Conservation (phyloP, 2,113 vertebrate species). For the Nothoprocta perdicaria region DNA sequence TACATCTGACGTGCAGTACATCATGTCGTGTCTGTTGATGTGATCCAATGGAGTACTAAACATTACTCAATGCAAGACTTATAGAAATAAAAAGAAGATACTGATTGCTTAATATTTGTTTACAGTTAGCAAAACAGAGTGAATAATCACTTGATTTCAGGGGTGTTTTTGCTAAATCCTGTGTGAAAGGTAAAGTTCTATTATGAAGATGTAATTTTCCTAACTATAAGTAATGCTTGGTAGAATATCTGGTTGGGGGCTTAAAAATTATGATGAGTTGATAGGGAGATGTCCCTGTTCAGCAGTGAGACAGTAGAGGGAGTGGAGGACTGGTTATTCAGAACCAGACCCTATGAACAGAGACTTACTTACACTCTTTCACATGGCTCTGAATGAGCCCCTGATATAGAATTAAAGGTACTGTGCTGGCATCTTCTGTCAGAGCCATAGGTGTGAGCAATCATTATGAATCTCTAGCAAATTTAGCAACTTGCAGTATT, state of each 20-base stretch:
- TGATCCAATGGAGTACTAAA: not conserved
- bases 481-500: not conserved
- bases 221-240: not conserved
- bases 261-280: not conserved
- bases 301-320: not conserved
- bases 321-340: not conserved
- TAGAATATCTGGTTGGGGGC: accelerated
- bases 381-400: not conserved
- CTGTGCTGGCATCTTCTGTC: not conserved
- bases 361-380: not conserved
- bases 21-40: constrained; percentile 14
- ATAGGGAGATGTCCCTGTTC: not conserved
- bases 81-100: constrained; percentile 11
- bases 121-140: not conserved
- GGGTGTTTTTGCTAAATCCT: not conserved
- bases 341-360: not conserved
- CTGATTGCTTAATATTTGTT: constrained; percentile 28
- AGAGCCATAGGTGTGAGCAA: not conserved
- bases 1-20: constrained; percentile 37
- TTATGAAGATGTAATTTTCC: not conserved
- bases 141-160: not conserved
- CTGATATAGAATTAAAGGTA: not conserved
- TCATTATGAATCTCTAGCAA: not conserved
- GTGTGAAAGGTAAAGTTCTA: not conserved
- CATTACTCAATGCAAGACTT: constrained; percentile 14